These are phyloP conservation scores for Eretmochelys imbricata DNA, from an alignment of 2,113 vertebrate genomes.

Conservation along the genomic window DNA sequence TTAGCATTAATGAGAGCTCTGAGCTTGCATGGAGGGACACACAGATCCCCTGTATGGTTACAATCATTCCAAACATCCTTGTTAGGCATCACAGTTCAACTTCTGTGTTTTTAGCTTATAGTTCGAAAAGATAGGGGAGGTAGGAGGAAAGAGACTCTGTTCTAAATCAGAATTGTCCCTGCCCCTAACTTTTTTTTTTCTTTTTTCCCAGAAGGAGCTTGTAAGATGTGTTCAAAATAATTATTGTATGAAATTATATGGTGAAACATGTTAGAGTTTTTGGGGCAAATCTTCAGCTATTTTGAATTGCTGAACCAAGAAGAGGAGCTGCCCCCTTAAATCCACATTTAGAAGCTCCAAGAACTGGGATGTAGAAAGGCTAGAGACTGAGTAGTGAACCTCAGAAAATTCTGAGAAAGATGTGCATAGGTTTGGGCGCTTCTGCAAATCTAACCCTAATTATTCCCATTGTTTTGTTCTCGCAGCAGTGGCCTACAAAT, in stretches of 20 bases:
- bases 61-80: neutral
- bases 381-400: neutral
- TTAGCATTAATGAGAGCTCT: neutral
- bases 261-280: neutral
- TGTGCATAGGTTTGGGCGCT: neutral
- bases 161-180: neutral
- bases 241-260: neutral
- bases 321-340: neutral
- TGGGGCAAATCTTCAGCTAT: neutral
- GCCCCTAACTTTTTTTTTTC: neutral
- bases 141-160: neutral
- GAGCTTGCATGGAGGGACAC: neutral
- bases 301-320: neutral
- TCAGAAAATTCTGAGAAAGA: neutral
- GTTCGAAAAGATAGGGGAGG: neutral
- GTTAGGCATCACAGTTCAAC: neutral
- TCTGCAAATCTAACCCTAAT: neutral
- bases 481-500: neutral
- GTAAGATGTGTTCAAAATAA: neutral
- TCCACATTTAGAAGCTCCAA: rapidly evolving
- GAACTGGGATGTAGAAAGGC: neutral
- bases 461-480: neutral
- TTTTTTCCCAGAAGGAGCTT: neutral
- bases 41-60: neutral
- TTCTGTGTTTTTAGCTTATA: neutral